Evolutionary conservation across 2,888 invertebrate genomes (phyloP), one percentile per base, ranked within the genome.

Genomic region (Tuta absoluta): DNA sequence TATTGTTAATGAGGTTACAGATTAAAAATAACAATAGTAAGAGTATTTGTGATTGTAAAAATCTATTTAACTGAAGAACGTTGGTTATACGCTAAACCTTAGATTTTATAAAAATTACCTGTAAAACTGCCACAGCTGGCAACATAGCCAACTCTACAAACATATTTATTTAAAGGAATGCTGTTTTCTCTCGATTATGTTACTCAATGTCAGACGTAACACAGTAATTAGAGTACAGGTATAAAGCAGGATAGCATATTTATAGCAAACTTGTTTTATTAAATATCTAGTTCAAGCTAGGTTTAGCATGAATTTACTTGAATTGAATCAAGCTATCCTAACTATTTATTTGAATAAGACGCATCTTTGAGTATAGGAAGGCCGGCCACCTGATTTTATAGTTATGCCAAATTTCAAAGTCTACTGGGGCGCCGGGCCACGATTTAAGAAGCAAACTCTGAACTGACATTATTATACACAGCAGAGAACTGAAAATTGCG

Each of bases 111-210:
- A 48, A n/a, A 48, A n/a, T 23, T 0, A 12, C 19, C 11, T 11
- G 11, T 12, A 23, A 23, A 23, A 12, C 14, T 14, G 1, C 12
- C 14, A 12, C 10, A 49, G 21, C 23, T 53, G 51, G 51, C 51
- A 53, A 53, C 51, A 53, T 23, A 1, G 21, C 51, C 11, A 19
- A 51, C 24, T 1, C 12, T 14, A 23, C 14, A 14, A 38, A 57
- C 62, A 64, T 68, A 66, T 65, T 72, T 69, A 69, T 65, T 65
- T 63, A 66, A 60, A 17, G 68, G 71, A 72, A 72, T 71, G 71
- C 49, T 45, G 72, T 72, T 72, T 72, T 68, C 69, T 70, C 66
- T 71, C 66, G 72, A 73, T 72, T 73, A 70, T 63, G 64, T 67
- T 70, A 68, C 41, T 49, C 65, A 68, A 69, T 70, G 70, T 65